Evolutionary conservation across 2,113 vertebrate species (phyloP).

Genomic region (Phrynosoma platyrhinos): DNA sequence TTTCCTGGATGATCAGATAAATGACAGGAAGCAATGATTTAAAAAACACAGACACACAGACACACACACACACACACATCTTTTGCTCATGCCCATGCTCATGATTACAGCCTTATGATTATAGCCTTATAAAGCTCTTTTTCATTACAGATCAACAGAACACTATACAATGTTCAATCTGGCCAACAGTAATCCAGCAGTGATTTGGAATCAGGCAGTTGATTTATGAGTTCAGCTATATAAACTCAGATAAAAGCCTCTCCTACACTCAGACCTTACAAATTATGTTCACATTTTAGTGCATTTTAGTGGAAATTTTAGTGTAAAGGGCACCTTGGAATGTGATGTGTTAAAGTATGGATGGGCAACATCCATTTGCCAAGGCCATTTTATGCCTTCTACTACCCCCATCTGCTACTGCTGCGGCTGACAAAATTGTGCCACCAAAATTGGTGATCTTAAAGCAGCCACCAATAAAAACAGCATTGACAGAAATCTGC

Average conservation of each 20-base stretch:
- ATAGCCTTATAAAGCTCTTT: background rate
- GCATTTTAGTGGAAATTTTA: background rate
- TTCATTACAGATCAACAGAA: background rate
- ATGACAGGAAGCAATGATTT: background rate
- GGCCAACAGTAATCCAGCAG: too few species aligned
- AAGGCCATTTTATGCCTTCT: background rate
- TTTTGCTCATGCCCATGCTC: too few species aligned
- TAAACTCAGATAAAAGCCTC: background rate
- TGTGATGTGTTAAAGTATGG: background rate
- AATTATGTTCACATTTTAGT: background rate
- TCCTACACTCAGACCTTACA: background rate
- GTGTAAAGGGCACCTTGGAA: background rate
- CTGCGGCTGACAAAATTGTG: background rate
- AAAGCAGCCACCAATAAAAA: background rate
- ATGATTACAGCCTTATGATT: background rate
- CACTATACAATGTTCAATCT: background rate
- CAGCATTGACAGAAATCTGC: background rate
- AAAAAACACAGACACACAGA: too few species aligned
- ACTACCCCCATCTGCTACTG: background rate
- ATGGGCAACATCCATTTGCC: background rate
- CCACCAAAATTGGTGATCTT: background rate
- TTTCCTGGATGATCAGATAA: background rate
- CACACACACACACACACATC: too few species aligned
- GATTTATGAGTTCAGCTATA: background rate
- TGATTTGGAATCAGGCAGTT: background rate